Evolutionary conservation across 2,113 vertebrate species (phyloP).

Genomic region (Microtus richardsoni): DNA sequence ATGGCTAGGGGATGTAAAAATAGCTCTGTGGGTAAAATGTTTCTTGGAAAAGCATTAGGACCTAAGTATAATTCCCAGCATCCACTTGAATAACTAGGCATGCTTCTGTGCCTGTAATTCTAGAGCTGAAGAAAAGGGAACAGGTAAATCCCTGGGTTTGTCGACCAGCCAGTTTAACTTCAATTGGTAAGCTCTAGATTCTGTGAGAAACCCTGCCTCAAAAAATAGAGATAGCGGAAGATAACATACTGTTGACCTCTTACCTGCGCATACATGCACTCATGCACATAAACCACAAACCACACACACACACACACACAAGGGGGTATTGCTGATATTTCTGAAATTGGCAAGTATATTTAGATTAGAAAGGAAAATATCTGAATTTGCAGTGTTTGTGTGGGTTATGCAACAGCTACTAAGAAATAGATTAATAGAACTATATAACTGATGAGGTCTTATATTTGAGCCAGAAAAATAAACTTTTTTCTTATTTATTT

Average conservation of each 20-base stretch:
- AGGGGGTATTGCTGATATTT: background rate
- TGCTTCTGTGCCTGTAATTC: background rate
- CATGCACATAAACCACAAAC: background rate
- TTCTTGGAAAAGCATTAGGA: background rate
- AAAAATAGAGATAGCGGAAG: background rate
- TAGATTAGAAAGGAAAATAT: background rate
- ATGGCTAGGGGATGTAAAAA: background rate
- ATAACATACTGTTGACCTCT: background rate
- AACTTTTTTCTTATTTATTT: background rate
- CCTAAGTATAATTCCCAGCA: background rate
- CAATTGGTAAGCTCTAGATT: too few species aligned
- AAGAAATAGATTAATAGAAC: conserved; percentile 3
- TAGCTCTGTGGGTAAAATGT: background rate
- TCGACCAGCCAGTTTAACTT: too few species aligned
- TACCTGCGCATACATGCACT: background rate
- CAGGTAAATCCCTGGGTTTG: background rate
- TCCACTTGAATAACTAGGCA: too few species aligned
- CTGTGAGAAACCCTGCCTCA: background rate
- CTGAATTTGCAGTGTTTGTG: background rate
- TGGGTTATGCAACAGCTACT: background rate
- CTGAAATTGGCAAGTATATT: background rate
- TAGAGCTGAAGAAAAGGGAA: background rate
- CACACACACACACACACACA: background rate
- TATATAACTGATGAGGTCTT: background rate
- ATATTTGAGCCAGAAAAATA: background rate